Conservation (phyloP, 92 coral and sea anemone species). For the Micromussa lordhowensis region DNA sequence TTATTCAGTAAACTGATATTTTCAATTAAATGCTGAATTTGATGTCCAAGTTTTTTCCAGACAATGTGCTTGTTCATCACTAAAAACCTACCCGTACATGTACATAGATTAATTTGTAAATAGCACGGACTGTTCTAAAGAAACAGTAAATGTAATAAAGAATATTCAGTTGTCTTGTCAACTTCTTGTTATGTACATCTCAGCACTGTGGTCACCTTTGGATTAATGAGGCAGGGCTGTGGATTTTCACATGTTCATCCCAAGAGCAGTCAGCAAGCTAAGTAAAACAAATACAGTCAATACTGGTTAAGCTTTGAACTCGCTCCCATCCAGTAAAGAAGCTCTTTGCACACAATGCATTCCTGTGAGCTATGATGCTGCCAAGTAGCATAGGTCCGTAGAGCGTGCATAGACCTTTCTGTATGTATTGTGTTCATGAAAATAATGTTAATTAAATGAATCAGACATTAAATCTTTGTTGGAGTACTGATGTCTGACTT, state of each 20-base stretch:
- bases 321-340: background rate
- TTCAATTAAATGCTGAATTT: conserved; percentile 7
- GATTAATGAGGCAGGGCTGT: conserved; percentile 80
- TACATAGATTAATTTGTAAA: background rate
- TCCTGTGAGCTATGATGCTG: too few relatives aligned
- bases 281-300: background rate
- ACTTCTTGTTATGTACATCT: background rate
- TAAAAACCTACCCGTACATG: background rate
- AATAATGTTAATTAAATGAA: background rate
- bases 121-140: background rate
- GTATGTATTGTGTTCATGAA: too few relatives aligned
- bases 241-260: conserved; percentile 82
- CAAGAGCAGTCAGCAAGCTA: conserved; percentile 96
- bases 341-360: too few relatives aligned
- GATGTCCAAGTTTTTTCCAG: background rate
- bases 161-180: background rate
- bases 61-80: background rate
- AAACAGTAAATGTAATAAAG: background rate
- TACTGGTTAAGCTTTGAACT: background rate
- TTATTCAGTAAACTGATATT: background rate
- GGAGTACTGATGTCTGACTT: too few relatives aligned
- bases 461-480: too few relatives aligned
- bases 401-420: too few relatives aligned
- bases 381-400: too few relatives aligned
- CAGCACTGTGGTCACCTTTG: conserved; percentile 18